A percentile compares a stretch with the other conserved stretches of the same genome.
Conservation (phyloP, 2,797 vertebrate species). For the Aeoliscus strigatus region DNA sequence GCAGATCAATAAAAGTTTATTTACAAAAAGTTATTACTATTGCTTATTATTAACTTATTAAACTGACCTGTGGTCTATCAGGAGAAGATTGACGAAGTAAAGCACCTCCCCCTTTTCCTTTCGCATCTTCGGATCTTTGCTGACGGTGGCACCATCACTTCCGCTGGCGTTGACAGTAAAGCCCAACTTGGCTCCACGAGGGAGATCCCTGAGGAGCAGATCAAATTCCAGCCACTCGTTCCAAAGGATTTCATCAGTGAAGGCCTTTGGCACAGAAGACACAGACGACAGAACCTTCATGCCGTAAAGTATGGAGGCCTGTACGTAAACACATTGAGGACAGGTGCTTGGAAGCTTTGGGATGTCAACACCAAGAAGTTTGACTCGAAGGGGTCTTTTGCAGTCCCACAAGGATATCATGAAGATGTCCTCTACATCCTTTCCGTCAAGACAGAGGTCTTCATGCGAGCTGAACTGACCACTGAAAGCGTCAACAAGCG, state of each 20-base stretch:
- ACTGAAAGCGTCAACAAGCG: constrained; percentile 71
- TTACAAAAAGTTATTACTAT: too few species aligned
- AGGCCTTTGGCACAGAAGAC: constrained; percentile 57
- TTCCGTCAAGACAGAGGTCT: constrained; percentile 66
- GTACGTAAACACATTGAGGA: constrained; percentile 66
- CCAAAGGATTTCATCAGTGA: constrained; percentile 78
- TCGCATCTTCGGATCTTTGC: constrained; percentile 45
- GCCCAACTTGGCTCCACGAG: constrained; percentile 72
- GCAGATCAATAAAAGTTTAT: too few species aligned
- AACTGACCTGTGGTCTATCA: constrained; percentile 79
- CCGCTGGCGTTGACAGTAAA: constrained; percentile 63
- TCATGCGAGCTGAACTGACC: constrained; percentile 71
- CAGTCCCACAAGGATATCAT: constrained; percentile 82
- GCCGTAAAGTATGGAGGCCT: constrained; percentile 72
- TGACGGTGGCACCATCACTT: constrained; percentile 31
- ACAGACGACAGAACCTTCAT: constrained; percentile 68
- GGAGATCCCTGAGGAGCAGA: constrained; percentile 70
- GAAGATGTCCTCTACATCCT: constrained; percentile 71
- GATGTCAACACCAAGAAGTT: constrained; percentile 77
- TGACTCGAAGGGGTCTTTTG: constrained; percentile 73
- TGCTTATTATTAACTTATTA: too few species aligned
- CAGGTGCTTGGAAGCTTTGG: constrained; percentile 63
- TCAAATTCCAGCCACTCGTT: constrained; percentile 79
- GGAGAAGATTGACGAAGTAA: constrained; percentile 77
- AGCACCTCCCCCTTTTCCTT: constrained; percentile 67